Conservation (phyloP, 2,888 invertebrate genomes). For the Orchesellides sinensis region DNA sequence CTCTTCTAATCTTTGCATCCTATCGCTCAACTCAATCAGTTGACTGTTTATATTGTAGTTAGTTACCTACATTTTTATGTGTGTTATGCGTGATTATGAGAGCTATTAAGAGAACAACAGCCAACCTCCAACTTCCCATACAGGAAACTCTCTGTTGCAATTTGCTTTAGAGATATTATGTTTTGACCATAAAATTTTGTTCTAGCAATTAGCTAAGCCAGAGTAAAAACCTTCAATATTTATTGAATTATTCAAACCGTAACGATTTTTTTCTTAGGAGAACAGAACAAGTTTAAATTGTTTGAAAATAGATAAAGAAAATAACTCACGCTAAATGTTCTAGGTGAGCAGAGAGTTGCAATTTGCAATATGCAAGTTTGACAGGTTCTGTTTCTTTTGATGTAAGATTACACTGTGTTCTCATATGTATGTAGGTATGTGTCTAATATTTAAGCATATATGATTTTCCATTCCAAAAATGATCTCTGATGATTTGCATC, state of each 20-base stretch:
- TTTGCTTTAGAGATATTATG: too few relatives aligned
- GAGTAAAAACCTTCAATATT: conserved; percentile 37
- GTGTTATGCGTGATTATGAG: conserved; percentile 33
- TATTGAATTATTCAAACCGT: conserved; percentile 13
- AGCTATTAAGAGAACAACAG: conserved; percentile 20
- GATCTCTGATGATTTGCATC: too few relatives aligned
- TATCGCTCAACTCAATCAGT: not conserved
- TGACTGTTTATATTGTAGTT: not conserved
- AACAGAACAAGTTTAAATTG: not conserved
- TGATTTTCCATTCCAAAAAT: too few relatives aligned
- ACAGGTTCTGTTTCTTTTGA: not conserved
- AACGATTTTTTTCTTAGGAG: not conserved
- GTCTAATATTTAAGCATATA: not conserved
- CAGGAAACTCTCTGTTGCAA: conserved; percentile 28
- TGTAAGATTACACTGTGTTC: not conserved
- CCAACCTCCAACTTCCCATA: conserved; percentile 30
- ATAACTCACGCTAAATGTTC: too few relatives aligned
- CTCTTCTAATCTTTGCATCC: not conserved
- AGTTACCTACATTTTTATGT: not conserved
- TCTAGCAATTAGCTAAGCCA: conserved; percentile 1
- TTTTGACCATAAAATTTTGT: not conserved
- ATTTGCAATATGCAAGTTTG: not conserved
- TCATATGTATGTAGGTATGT: not conserved
- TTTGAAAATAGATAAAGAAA: not conserved
- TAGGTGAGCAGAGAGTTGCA: not conserved